Percentiles rank a stretch among this genome's conserved stretches.
Conservation (phyloP, 2,797 vertebrate genomes). For the Hypotaenidia philippensis region DNA sequence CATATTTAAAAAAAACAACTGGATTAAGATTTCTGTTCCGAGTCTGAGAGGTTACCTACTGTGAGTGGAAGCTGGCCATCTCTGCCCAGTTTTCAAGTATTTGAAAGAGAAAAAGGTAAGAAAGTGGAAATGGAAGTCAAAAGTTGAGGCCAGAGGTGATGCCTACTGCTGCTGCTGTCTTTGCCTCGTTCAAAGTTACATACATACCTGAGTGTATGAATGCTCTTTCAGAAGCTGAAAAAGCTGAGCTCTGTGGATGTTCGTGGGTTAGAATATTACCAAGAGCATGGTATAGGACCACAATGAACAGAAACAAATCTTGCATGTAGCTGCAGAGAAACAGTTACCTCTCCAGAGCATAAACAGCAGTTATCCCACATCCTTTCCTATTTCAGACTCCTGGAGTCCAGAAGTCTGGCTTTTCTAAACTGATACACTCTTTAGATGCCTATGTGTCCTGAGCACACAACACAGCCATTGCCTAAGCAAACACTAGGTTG, state of each 20-base stretch:
- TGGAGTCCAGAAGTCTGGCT: not conserved
- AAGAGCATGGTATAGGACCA: rapidly evolving
- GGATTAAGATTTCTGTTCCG: conserved; percentile 8
- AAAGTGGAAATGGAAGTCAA: not conserved
- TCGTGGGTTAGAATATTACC: not conserved
- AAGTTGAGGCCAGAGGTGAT: not conserved
- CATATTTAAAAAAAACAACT: conserved; percentile 12
- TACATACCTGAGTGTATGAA: not conserved
- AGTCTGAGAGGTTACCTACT: not conserved
- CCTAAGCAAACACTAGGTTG: not conserved
- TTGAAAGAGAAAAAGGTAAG: not conserved
- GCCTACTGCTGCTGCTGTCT: not conserved
- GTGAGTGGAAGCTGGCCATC: not conserved
- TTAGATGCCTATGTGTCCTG: not conserved
- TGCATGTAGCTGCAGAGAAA: not conserved
- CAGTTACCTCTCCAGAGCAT: not conserved
- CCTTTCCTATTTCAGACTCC: not conserved
- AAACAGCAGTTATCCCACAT: not conserved
- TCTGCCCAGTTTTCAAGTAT: not conserved
- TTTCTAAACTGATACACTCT: not conserved
- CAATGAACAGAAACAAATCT: not conserved
- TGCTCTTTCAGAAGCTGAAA: not conserved
- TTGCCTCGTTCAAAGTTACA: not conserved
- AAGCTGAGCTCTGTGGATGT: not conserved
- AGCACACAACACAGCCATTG: not conserved